Base-by-base conservation (phyloP, 2,888 invertebrate species). In the Podabrus alpinus region DNA sequence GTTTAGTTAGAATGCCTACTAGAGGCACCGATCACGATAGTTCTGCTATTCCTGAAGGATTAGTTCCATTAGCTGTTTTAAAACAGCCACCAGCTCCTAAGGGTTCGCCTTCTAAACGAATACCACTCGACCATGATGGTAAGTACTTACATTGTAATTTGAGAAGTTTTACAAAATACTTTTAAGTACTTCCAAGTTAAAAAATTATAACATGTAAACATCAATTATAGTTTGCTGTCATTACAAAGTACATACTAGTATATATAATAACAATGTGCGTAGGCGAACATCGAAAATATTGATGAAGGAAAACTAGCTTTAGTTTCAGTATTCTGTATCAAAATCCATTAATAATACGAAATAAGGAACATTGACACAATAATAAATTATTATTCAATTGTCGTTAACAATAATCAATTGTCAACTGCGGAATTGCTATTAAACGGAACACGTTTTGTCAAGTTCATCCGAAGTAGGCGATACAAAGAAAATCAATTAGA, bases 21-120 rank as follows among this genome's bases (percentile, higher is more conserved):
- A 85, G 87, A 85, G 82, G 86, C 82, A 86, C 89, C 81, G 86
- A 90, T 73, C 84, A 85, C 72, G 82, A 83, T 69, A 79, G 78
- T 75, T 78, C 76, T 75, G 80, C 87, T 82, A 72, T 92, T 66
- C 92, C 92, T 61, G 95, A 95, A 86, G 96, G 96, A 70, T 90
- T 95, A 71, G 95, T 96, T 78, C 96, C 95, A 19, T 90, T 92
- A 2, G 90, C 93, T 80, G 93, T 94, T 80, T 92, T 96, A 78
- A 93, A 94, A 86, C 93, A 93, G 83, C 92, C 92, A 69, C 93
- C 95, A 82, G 88, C 92, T 83, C 91, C 86, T 9, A 87, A 89
- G 77, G 89, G 89, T 67, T 90, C 90, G 71, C 90, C 91, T 64
- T 90, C 90, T 73, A 88, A 89, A 80, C 88, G 90, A 76, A 82